Evolutionary conservation across 2,888 invertebrate species (phyloP), one percentile per base, ranked within the genome.

Genomic region (Andrena chrysosceles): DNA sequence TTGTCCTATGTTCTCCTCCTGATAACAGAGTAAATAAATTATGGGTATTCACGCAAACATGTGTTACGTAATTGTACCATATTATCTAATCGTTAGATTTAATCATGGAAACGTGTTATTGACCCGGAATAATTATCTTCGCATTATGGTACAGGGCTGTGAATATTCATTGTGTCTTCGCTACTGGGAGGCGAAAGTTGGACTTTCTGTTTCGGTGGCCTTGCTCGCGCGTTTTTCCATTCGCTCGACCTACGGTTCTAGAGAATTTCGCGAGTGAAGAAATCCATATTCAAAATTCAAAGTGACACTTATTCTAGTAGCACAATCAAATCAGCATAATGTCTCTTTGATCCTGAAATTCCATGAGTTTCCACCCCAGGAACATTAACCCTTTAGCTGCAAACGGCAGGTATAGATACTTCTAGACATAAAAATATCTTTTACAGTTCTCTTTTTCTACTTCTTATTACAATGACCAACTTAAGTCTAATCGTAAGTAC

Each of bases 151-250:
- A 31, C 60, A 69, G 35, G 69, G 29, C 60, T 20, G 64, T 16
- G 68, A 54, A 70, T 54, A 48, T 64, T 2, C 31, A 60, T 56
- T 66, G 54, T n/a, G 60, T 42, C 69, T 86, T 80, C 77, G 83
- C 76, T 78, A 78, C 52, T 52, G 56, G 20, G 69, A 79, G 77
- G 52, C 75, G 60, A 85, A 80, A 75, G 74, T 52, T 75, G 71
- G 49, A 81, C 81, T 87, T 83, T 79, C 64, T 49, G 52, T 88
- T 79, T 81, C 86, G 49, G 75, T 80, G 78, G 33, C 76, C 81
- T 83, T 72, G 71, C 69, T 67, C 72, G 33, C 64, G 75, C 77
- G 62, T 42, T 62, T 60, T 48, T 81, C 60, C 79, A 20, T 77
- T 81, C 74, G 56, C 70, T 63, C 68, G 29, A 29, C 64, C 33